Percentiles rank a stretch among this genome's conserved stretches.
These are phyloP conservation scores for Labeo catla DNA, from an alignment of 2,113 vertebrate genomes.

Conservation along the genomic window DNA sequence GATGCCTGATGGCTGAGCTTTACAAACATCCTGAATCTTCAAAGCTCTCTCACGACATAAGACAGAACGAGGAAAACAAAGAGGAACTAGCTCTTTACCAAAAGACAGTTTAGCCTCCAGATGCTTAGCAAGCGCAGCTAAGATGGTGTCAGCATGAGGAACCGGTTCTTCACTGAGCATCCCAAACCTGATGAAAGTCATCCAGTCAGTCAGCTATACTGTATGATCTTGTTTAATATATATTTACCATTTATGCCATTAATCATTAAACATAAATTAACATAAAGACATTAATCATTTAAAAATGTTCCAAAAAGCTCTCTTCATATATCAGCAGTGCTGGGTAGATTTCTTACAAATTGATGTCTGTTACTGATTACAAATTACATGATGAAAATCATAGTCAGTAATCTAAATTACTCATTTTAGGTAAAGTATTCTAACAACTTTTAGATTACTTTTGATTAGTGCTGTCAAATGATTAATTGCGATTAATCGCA, in stretches of 20 bases:
- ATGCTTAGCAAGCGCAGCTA: slow-evolving; percentile 87
- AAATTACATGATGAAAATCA: too few relatives aligned
- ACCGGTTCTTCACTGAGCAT: slow-evolving; percentile 86
- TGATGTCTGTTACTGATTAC: too few relatives aligned
- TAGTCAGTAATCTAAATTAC: too few relatives aligned
- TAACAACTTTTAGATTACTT: too few relatives aligned
- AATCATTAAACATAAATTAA: too few relatives aligned
- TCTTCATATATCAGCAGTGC: too few relatives aligned
- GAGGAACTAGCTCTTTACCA: slow-evolving; percentile 71
- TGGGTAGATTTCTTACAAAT: too few relatives aligned
- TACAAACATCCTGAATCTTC: neutral
- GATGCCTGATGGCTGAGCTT: neutral
- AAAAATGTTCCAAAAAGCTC: too few relatives aligned
- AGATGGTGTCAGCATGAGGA: slow-evolving; percentile 82
- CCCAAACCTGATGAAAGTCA: slow-evolving; percentile 81
- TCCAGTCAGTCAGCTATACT: neutral
- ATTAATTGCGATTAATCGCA: too few relatives aligned
- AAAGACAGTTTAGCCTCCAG: slow-evolving; percentile 88
- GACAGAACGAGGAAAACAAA: neutral
- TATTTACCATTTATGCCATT: neutral
- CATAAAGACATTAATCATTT: too few relatives aligned
- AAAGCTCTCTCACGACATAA: neutral
- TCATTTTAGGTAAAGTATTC: too few relatives aligned
- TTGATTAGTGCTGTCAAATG: too few relatives aligned
- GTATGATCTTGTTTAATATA: neutral